Evolutionary conservation across 2,888 invertebrate species (phyloP).

Genomic region (Isoperla grammatica): DNA sequence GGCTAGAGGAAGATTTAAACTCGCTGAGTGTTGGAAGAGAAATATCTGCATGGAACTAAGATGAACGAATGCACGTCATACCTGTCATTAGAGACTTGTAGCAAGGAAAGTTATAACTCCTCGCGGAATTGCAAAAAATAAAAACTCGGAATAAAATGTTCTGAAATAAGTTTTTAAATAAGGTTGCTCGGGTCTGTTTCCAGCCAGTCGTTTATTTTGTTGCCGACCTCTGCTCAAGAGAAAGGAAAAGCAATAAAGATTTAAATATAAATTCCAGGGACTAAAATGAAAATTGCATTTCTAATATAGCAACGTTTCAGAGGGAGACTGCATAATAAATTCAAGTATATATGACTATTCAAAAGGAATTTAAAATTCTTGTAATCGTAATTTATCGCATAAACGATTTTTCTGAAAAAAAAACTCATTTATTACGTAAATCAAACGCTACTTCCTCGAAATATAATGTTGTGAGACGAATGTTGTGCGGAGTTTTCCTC

Average conservation of each 20-base stretch:
- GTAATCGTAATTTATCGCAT: no score
- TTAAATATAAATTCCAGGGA: conserved; percentile 5
- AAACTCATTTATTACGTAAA: no score
- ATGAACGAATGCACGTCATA: conserved; percentile 7
- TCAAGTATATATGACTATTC: no score
- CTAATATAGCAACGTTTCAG: conserved; percentile 6
- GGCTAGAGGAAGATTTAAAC: no score
- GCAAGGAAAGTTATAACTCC: conserved; percentile 10
- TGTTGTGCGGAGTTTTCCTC: no score
- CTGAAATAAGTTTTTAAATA: conserved; percentile 19
- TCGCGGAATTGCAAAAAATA: conserved; percentile 10
- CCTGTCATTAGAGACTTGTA: conserved; percentile 13
- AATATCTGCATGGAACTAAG: conserved; percentile 1
- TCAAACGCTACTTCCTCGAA: no score
- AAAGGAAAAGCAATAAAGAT: conserved; percentile 15
- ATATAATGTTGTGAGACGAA: no score
- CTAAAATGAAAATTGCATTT: conserved; percentile 6
- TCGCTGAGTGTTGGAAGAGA: no score
- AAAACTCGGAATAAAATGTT: conserved; percentile 16
- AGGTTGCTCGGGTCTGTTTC: conserved; percentile 4
- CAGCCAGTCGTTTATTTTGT: conserved; percentile 1
- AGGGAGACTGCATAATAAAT: no score
- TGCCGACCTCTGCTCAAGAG: conserved; percentile 2
- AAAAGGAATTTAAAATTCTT: no score
- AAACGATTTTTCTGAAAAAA: no score